A percentile compares a stretch with the other conserved stretches of the same genome.
These are phyloP conservation scores for Oreochromis tanganicae DNA, from an alignment of 2,113 vertebrate genomes.

Conservation along the genomic window DNA sequence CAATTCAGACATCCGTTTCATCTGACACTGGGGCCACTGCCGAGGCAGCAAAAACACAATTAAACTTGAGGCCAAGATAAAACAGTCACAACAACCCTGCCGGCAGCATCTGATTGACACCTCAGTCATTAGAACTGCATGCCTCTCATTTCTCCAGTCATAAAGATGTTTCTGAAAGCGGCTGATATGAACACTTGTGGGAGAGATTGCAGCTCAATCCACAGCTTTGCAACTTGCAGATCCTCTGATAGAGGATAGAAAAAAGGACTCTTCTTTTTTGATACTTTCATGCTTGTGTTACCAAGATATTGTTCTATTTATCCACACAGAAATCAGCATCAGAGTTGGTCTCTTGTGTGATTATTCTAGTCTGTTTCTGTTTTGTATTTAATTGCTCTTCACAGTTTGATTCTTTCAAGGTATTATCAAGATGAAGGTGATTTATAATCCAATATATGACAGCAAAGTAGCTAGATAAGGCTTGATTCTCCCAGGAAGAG, in stretches of 20 bases:
- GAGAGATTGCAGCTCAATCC: not conserved
- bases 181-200: constrained; percentile 2
- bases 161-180: constrained; percentile 12
- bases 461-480: not conserved
- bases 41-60: constrained; percentile 31
- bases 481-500: not conserved
- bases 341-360: not conserved
- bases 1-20: constrained; percentile 50
- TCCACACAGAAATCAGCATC: not conserved
- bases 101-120: constrained; percentile 20
- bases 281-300: not conserved
- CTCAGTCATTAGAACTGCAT: not conserved
- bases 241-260: not conserved
- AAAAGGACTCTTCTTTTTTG: not conserved
- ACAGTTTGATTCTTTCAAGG: not conserved
- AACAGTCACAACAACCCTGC: not conserved
- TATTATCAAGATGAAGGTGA: not conserved
- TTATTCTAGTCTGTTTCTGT: not conserved
- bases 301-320: not conserved
- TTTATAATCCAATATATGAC: not conserved
- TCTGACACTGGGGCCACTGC: constrained; percentile 34
- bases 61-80: constrained; percentile 39
- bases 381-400: not conserved
- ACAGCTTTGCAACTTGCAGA: constrained; percentile 6
- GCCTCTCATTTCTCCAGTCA: not conserved